Evolutionary conservation across 2,113 vertebrate species (phyloP).

Genomic region (Istiophorus platypterus): DNA sequence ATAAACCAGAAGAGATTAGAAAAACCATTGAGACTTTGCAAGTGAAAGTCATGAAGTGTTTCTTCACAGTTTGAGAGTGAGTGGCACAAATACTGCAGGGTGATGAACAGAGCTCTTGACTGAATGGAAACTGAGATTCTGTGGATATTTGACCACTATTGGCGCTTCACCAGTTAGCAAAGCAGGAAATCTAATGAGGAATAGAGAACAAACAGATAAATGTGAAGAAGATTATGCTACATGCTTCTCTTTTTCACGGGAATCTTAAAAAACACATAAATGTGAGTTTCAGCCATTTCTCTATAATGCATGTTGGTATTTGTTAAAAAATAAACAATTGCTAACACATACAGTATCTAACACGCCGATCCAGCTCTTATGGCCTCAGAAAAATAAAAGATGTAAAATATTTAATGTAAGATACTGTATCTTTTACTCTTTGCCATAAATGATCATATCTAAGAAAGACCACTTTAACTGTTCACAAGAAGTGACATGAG

Average conservation of each 20-base stretch:
- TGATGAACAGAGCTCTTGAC: constrained; percentile 22
- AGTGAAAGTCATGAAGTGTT: constrained; percentile 58
- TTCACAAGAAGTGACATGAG: constrained; percentile 11
- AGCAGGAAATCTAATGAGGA: not conserved
- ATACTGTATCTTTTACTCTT: constrained; percentile 16
- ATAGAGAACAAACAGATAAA: constrained; percentile 3
- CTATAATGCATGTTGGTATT: not conserved
- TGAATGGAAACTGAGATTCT: constrained; percentile 8
- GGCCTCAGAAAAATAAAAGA: constrained; percentile 21
- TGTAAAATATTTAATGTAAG: not conserved
- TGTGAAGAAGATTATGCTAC: not conserved
- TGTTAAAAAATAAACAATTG: not conserved
- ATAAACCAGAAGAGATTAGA: constrained; percentile 59
- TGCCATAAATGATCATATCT: constrained; percentile 24
- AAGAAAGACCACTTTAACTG: constrained; percentile 2
- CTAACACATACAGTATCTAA: not conserved
- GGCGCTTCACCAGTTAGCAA: constrained; percentile 3
- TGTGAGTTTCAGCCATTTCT: not conserved
- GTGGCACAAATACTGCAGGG: constrained; percentile 28
- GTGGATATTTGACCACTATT: constrained; percentile 15
- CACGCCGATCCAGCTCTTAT: not conserved
- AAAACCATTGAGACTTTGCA: constrained; percentile 48
- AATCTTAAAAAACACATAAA: not conserved
- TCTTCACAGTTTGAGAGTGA: constrained; percentile 52
- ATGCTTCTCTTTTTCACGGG: not conserved